A percentile compares a stretch with the other conserved stretches of the same genome.
Evolutionary conservation across 2,797 vertebrate genomes (phyloP).

Genomic region (Paratrypauchen microcephalus): DNA sequence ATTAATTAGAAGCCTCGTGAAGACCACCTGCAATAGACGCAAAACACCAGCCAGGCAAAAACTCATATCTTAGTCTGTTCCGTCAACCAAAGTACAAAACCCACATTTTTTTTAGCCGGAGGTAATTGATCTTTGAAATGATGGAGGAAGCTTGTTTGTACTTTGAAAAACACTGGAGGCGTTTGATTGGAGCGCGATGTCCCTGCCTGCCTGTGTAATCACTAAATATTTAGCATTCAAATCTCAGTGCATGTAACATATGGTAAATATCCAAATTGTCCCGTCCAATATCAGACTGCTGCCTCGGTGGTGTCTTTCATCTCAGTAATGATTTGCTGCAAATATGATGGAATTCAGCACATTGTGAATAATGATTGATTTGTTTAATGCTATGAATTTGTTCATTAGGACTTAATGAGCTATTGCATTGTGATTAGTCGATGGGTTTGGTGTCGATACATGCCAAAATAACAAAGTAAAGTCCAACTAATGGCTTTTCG

Average conservation of each 20-base stretch:
- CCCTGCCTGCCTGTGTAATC: conserved; percentile 51
- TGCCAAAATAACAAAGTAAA: conserved; percentile 80
- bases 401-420: conserved; percentile 82
- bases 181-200: conserved; percentile 47
- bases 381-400: conserved; percentile 81
- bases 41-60: conserved; percentile 57
- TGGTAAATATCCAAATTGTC: conserved; percentile 61
- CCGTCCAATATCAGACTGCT: conserved; percentile 48
- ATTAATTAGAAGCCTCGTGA: conserved; percentile 76
- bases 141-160: conserved; percentile 42
- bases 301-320: conserved; percentile 29
- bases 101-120: conserved; percentile 44
- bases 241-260: conserved; percentile 68
- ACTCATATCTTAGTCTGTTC: conserved; percentile 47
- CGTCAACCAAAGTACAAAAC: conserved; percentile 35
- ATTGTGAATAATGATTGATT: conserved; percentile 83
- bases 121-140: conserved; percentile 46
- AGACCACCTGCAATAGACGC: conserved; percentile 76
- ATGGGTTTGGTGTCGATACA: conserved; percentile 78
- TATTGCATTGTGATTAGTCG: conserved; percentile 82
- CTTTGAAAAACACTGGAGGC: conserved; percentile 45
- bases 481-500: conserved; percentile 77
- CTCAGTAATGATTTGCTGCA: conserved; percentile 75
- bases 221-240: conserved; percentile 62
- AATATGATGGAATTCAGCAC: conserved; percentile 79